A percentile compares a stretch with the other conserved stretches of the same genome.
Conservation (phyloP, 2,797 vertebrate species). For the Anisognathus igniventris region DNA sequence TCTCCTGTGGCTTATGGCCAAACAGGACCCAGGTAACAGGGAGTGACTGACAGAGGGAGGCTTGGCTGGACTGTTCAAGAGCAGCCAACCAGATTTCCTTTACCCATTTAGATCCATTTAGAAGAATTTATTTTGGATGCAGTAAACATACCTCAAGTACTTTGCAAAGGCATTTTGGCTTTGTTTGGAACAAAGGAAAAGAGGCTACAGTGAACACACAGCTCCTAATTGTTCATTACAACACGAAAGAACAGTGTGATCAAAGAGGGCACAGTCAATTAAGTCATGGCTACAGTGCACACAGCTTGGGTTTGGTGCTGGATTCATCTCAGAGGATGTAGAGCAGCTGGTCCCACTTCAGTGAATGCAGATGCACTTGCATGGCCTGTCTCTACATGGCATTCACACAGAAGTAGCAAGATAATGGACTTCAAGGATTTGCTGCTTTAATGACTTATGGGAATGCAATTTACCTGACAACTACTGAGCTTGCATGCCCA, state of each 20-base stretch:
- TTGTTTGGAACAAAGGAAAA: neutral
- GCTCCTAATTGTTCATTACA: neutral
- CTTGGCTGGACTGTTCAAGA: neutral
- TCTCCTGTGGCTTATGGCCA: neutral
- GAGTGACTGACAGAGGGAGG: fast-evolving
- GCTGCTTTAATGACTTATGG: neutral
- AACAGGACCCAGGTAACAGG: neutral
- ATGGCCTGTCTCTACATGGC: neutral
- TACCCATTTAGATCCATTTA: neutral
- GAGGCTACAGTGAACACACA: neutral
- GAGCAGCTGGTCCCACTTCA: neutral
- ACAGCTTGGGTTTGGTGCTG: neutral
- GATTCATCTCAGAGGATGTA: neutral
- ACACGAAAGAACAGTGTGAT: neutral
- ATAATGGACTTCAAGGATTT: neutral
- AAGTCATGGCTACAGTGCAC: neutral
- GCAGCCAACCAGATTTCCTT: neutral
- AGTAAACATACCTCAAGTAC: neutral
- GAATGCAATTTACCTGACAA: neutral
- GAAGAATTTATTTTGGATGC: neutral
- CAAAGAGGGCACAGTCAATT: neutral
- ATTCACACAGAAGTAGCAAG: neutral
- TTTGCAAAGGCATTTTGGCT: neutral
- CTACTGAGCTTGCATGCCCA: neutral
- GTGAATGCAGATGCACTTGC: neutral